These are phyloP conservation scores for Apodemia mormo DNA, from an alignment of 2,888 invertebrate genomes.

Conservation along the genomic window DNA sequence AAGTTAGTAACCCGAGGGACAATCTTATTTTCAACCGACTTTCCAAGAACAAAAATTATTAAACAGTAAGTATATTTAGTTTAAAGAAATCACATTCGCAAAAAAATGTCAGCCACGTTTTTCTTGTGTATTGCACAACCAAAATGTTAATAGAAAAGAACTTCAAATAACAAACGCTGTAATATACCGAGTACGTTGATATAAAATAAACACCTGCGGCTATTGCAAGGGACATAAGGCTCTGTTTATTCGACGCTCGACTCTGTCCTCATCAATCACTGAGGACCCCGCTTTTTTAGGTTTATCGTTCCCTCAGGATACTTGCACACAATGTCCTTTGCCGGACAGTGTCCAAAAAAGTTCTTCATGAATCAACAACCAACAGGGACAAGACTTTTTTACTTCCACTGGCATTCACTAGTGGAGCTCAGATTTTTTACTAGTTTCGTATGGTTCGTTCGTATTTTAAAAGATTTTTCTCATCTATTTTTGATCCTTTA, in stretches of 20 bases:
- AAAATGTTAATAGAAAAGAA: conserved; percentile 11
- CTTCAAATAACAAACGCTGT: conserved; percentile 6
- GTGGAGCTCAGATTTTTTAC: conserved; percentile 31
- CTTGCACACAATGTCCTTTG: conserved; percentile 34
- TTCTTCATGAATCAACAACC: conserved; percentile 45
- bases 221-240: conserved; percentile 58
- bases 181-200: conserved; percentile 29
- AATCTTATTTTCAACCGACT: no score
- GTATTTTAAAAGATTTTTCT: neutral
- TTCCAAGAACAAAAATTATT: no score
- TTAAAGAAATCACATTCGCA: no score
- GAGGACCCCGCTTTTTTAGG: conserved; percentile 62
- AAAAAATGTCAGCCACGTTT: no score
- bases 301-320: conserved; percentile 55
- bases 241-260: conserved; percentile 66
- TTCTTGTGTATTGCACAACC: neutral
- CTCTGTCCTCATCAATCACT: conserved; percentile 73
- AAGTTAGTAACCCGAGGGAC: no score
- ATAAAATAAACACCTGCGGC: conserved; percentile 57
- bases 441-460: neutral
- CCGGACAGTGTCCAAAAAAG: conserved; percentile 44
- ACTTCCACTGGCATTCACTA: conserved; percentile 32
- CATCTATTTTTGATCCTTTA: neutral
- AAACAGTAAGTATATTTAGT: no score
- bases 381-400: conserved; percentile 48